Conservation (phyloP, 2,113 vertebrate species). For the Pungitius pungitius region DNA sequence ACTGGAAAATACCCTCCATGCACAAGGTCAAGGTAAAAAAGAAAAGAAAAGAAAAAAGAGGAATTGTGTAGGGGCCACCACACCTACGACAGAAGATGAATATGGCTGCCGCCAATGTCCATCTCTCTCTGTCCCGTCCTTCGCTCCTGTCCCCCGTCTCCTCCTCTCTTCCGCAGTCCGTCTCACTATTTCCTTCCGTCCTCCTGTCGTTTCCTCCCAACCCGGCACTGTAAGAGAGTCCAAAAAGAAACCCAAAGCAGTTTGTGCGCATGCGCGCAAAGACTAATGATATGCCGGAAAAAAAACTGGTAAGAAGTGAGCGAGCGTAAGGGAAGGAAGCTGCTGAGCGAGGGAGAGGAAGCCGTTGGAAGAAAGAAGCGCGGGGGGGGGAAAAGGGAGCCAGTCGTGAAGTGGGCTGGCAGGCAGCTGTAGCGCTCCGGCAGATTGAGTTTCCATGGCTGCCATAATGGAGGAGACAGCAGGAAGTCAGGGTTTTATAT, state of each 20-base stretch:
- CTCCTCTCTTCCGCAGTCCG: conserved; percentile 32
- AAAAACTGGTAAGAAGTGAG: conserved; percentile 13
- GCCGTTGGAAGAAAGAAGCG: conserved; percentile 22
- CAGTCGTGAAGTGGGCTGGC: conserved; percentile 46
- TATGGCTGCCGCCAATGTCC: conserved; percentile 45
- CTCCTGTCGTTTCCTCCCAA: conserved; percentile 36
- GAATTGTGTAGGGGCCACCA: conserved; percentile 80
- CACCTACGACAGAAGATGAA: conserved; percentile 59
- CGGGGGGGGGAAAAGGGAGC: conserved; percentile 23
- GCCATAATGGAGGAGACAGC: conserved; percentile 73
- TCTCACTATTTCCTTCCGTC: conserved; percentile 32
- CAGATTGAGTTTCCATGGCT: conserved; percentile 78
- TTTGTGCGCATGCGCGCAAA: conserved; percentile 12
- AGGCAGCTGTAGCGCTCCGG: conserved; percentile 48
- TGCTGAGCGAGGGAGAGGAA: conserved; percentile 12
- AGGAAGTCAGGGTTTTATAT: conserved; percentile 82
- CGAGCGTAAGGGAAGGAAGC: conserved; percentile 21
- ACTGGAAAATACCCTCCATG: conserved; percentile 97
- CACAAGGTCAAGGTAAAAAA: conserved; percentile 95
- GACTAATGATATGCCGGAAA: conserved; percentile 23
- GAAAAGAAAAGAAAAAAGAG: conserved; percentile 52
- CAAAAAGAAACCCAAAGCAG: conserved; percentile 33
- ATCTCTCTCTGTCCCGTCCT: conserved; percentile 20
- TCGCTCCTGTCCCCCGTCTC: conserved; percentile 7
- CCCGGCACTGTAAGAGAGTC: conserved; percentile 22